Conservation (phyloP, 2,888 invertebrate species). For the Bellardia bayeri region DNA sequence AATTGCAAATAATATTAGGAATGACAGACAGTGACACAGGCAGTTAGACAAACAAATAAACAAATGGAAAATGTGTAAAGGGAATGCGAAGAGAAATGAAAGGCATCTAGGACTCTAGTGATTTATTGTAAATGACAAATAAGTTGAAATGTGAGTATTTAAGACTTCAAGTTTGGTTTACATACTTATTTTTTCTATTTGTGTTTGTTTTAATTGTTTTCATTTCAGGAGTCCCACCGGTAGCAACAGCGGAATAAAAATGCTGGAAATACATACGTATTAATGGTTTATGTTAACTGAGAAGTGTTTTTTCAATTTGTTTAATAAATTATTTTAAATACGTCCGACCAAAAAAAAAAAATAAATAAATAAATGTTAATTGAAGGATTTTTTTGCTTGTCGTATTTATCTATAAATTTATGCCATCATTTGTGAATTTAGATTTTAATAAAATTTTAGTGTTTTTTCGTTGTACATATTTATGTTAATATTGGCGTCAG, state of each 20-base stretch:
- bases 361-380: constrained; percentile 8
- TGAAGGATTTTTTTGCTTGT: background rate
- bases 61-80: constrained; percentile 5
- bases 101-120: constrained; percentile 6
- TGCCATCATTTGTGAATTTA: constrained; percentile 2
- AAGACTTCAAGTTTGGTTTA: background rate
- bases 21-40: background rate
- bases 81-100: constrained; percentile 2
- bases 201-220: constrained; percentile 30
- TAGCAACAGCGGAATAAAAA: background rate
- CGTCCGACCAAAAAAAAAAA: background rate
- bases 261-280: background rate
- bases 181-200: background rate
- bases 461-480: constrained; percentile 3
- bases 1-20: constrained; percentile 15
- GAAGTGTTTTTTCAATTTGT: background rate
- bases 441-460: background rate
- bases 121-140: constrained; percentile 38
- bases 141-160: background rate
- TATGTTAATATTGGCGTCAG: constrained; percentile 29
- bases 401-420: background rate
- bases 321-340: background rate
- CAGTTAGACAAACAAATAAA: background rate
- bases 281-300: background rate
- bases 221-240: constrained; percentile 20